Conservation (phyloP, 64 coral and sea anemone species). For the Montipora cactus region DNA sequence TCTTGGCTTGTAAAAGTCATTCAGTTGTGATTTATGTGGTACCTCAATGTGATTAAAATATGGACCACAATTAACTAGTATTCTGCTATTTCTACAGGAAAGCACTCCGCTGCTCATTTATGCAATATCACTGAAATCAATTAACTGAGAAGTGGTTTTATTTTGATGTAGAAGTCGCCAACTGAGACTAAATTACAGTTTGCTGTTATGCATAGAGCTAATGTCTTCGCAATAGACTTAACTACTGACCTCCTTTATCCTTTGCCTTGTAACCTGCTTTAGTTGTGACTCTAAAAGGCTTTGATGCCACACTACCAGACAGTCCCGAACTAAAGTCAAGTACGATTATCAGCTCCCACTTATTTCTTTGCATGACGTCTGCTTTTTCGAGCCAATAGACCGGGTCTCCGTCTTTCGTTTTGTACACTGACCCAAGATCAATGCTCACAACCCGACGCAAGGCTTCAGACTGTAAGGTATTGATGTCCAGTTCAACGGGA, state of each 20-base stretch:
- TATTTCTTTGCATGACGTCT: conserved; percentile 47
- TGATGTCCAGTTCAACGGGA: conserved; percentile 20
- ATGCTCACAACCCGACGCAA: neutral
- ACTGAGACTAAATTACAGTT: neutral
- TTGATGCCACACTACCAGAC: conserved; percentile 7
- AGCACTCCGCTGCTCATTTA: too few relatives aligned
- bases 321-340: conserved; percentile 26
- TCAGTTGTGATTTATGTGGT: too few relatives aligned
- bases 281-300: conserved; percentile 44
- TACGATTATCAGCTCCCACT: conserved; percentile 41
- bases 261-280: conserved; percentile 36
- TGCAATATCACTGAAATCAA: too few relatives aligned
- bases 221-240: neutral
- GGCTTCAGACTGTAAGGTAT: neutral
- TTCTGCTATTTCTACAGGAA: too few relatives aligned
- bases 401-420: conserved; percentile 21
- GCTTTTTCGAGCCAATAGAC: conserved; percentile 60
- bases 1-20: too few relatives aligned
- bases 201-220: neutral
- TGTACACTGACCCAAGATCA: conserved; percentile 50
- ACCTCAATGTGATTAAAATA: too few relatives aligned
- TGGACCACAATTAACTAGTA: too few relatives aligned
- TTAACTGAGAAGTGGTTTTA: too few relatives aligned
- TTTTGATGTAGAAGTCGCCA: too few relatives aligned
- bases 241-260: neutral